Base-by-base conservation (phyloP, 2,888 invertebrate genomes). In the Drosophila buzzatii region DNA sequence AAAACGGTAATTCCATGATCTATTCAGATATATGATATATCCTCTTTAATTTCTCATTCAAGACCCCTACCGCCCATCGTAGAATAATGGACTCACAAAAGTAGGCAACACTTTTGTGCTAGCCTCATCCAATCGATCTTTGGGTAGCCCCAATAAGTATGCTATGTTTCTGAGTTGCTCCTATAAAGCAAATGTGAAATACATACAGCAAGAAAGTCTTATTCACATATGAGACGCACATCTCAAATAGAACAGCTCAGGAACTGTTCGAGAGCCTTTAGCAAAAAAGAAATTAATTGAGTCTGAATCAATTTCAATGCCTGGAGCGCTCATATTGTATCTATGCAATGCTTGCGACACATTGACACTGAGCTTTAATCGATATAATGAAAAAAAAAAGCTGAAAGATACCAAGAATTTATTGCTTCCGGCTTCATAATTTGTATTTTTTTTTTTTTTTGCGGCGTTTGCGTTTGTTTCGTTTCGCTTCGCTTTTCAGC, bases 401-500 rank as follows among this genome's bases (percentile, higher is more conserved):
- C 27, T 27, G 44, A 45, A 3, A 39, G 23, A 53, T 33, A 51
- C 23, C 23, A 55, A 55, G 41, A 41, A 49, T 49, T 49, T 49
- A 33, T 55, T 47, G 52, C 35, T 59, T 68, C 52, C 27, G 18
- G 16, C 2, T 23, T 56, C 35, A 45, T 56, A 42, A 57, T 61
- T 58, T 64, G 20, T 52, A 1, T 35, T 47, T 39, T 16, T 39
- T 31, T 14, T 18, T 23, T 70, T 59, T n/a, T n/a, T 55, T 44
- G 45, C 31, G 35, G 16, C 41, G 33, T 60, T 76, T 64, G 49
- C 59, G 35, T 49, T 57, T 31, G 39, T 57, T 56, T 41, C 39
- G 27, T 57, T 58, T 63, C 49, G 65, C 52, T 74, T 67, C 66
- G 84, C 76, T 73, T 76, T 86, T 81, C 82, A 87, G 76, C 71